A percentile compares a stretch with the other conserved stretches of the same genome.
phyloP scores from a whole-genome alignment of 37 sponge, comb jelly and placozoan species.

The Lycopodina hypogea region DNA sequence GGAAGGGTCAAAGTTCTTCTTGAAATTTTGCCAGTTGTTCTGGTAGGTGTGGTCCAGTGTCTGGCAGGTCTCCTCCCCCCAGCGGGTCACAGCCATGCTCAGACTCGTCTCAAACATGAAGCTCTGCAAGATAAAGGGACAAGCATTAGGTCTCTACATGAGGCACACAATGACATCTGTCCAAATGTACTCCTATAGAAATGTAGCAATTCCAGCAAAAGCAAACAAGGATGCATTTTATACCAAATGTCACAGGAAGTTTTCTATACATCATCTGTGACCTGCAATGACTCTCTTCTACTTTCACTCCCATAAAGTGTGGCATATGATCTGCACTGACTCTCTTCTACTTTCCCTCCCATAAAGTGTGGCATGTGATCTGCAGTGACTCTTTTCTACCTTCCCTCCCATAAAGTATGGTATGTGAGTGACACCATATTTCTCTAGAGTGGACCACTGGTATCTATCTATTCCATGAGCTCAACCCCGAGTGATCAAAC shows the following conservation, averaged over 20 bases:
- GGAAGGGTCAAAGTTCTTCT: conserved; percentile 85
- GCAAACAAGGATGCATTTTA: too few relatives aligned
- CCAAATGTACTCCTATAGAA: too few relatives aligned
- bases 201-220: too few relatives aligned
- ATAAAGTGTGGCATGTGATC: neutral
- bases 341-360: neutral
- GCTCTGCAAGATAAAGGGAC: conserved; percentile 49
- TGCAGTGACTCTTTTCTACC: neutral
- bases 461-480: too few relatives aligned
- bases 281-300: too few relatives aligned
- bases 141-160: too few relatives aligned
- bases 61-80: conserved; percentile 83
- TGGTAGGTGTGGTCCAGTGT: conserved; percentile 74
- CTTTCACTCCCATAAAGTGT: too few relatives aligned
- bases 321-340: neutral
- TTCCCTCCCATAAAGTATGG: neutral
- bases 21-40: conserved; percentile 85
- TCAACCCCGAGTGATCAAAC: too few relatives aligned
- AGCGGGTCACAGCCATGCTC: conserved; percentile 86
- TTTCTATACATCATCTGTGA: too few relatives aligned
- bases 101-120: conserved; percentile 98
- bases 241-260: too few relatives aligned
- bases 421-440: neutral
- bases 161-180: too few relatives aligned
- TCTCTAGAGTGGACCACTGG: too few relatives aligned